These are phyloP conservation scores for Pomacea maculata DNA, from an alignment of 1,140 invertebrate genomes.

Conservation along the genomic window DNA sequence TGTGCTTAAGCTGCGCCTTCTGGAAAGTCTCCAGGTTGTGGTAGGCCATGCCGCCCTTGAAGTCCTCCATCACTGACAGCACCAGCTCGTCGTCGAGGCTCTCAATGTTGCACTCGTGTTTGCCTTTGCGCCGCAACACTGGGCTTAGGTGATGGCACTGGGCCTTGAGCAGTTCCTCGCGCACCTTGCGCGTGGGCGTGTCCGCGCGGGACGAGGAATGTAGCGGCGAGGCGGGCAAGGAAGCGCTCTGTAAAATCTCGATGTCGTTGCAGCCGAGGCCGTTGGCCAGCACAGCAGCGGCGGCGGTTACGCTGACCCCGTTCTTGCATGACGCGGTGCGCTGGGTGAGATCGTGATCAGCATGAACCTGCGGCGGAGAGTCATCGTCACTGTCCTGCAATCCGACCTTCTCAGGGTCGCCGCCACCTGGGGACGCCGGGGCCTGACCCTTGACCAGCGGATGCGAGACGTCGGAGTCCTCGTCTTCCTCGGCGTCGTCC, in stretches of 20 bases:
- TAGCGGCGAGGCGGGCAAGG: conserved; percentile 57
- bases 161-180: conserved; percentile 48
- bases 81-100: conserved; percentile 85
- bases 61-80: conserved; percentile 69
- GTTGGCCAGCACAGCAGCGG: background rate
- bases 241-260: conserved; percentile 55
- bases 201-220: conserved; percentile 39
- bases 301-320: too few species aligned
- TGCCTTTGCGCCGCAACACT: conserved; percentile 49
- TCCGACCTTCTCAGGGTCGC: too few species aligned
- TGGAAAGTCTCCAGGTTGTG: conserved; percentile 93
- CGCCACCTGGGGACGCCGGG: too few species aligned
- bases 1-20: conserved; percentile 91
- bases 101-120: conserved; percentile 71
- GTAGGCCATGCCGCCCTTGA: conserved; percentile 75
- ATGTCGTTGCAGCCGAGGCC: conserved; percentile 21
- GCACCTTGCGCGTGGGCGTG: conserved; percentile 40
- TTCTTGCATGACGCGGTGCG: too few species aligned
- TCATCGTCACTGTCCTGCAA: too few species aligned
- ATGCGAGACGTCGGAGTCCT: background rate
- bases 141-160: conserved; percentile 58
- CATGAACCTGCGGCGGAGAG: too few species aligned
- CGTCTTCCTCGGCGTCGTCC: conserved; percentile 3
- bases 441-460: background rate
- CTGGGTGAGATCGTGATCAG: too few species aligned